phyloP scores from a whole-genome alignment of 2,888 invertebrate genomes.

The Drosophila monieri region DNA sequence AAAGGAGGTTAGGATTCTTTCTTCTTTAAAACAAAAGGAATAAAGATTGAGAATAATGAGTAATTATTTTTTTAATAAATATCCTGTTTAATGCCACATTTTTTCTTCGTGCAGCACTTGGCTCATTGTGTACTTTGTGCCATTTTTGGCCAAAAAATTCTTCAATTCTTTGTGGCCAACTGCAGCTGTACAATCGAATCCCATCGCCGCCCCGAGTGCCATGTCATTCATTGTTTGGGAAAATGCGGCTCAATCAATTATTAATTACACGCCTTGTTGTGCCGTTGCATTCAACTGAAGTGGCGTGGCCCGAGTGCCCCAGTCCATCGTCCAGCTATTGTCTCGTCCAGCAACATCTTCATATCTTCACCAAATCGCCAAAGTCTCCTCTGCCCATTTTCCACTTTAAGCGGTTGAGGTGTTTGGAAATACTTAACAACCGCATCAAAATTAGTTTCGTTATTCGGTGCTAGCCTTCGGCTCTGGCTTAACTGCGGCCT shows the following conservation, averaged over 20 bases:
- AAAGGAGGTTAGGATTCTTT: no score
- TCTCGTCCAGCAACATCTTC: conserved; percentile 75
- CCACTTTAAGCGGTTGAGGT: conserved; percentile 45
- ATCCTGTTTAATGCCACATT: neutral
- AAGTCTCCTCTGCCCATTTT: conserved; percentile 43
- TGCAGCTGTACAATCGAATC: conserved; percentile 5
- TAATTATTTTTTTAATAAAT: no score
- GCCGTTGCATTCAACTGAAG: conserved; percentile 20
- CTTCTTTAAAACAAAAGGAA: no score
- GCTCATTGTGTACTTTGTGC: conserved; percentile 61
- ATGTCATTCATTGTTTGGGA: conserved; percentile 57
- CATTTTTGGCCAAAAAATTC: conserved; percentile 52
- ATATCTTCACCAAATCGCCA: conserved; percentile 29
- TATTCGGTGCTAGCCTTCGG: conserved; percentile 76
- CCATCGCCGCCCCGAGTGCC: conserved; percentile 34
- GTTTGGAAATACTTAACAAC: conserved; percentile 78
- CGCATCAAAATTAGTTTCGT: conserved; percentile 80
- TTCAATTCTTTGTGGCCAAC: conserved; percentile 12
- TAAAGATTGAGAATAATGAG: no score
- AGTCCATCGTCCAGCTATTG: conserved; percentile 42
- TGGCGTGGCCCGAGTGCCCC: conserved; percentile 51
- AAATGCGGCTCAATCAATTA: conserved; percentile 72
- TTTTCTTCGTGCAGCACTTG: conserved; percentile 4
- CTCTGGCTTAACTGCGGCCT: conserved; percentile 17
- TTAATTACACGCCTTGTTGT: conserved; percentile 76